Percentiles rank a stretch among this genome's conserved stretches.
phyloP scores from a whole-genome alignment of 1,140 invertebrate genomes.

The Danaus plexippus region DNA sequence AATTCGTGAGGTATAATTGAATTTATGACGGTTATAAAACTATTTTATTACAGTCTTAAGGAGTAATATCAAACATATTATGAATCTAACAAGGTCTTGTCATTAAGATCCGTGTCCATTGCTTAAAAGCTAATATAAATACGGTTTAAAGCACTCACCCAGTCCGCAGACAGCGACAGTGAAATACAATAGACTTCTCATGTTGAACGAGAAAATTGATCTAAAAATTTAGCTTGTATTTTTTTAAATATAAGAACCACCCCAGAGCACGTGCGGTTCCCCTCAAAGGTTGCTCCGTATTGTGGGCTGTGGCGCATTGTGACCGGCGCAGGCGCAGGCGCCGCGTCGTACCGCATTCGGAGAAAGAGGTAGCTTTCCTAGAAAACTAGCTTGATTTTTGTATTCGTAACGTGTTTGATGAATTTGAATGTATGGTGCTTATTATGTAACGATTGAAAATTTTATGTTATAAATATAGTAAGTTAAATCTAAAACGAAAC shows the following conservation, averaged over 20 bases:
- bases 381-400: constrained; percentile 10
- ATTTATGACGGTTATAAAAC: no score
- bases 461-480: no score
- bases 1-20: no score
- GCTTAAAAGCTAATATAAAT: no score
- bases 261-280: constrained; percentile 49
- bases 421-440: no score
- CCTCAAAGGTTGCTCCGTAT: constrained; percentile 55
- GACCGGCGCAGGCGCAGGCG: constrained; percentile 34
- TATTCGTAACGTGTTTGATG: neutral
- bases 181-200: constrained; percentile 46
- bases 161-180: constrained; percentile 32
- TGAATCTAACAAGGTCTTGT: no score
- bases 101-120: no score
- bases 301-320: constrained; percentile 34
- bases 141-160: neutral
- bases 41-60: no score
- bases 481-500: no score
- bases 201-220: constrained; percentile 32
- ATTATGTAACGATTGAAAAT: no score
- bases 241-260: constrained; percentile 20
- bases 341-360: constrained; percentile 24
- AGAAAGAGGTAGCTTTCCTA: constrained; percentile 26
- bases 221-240: constrained; percentile 14
- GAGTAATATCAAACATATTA: no score